Percentiles rank a stretch among this genome's conserved stretches.
Evolutionary conservation across 2,113 vertebrate species (phyloP).

Genomic region (Caretta caretta): DNA sequence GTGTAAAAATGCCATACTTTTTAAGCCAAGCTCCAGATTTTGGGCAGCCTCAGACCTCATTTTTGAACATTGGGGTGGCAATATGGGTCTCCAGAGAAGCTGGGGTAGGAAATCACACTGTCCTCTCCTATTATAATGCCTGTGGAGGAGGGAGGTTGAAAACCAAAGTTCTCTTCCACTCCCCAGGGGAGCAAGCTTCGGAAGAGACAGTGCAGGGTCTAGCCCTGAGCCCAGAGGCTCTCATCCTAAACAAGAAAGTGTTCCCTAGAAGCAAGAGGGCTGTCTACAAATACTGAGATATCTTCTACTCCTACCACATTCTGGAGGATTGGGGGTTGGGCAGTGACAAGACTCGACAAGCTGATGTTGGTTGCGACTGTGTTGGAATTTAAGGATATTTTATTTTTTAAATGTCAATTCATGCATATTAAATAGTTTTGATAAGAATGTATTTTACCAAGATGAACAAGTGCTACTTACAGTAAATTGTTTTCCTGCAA

Average conservation of each 20-base stretch:
- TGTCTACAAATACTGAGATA: not conserved
- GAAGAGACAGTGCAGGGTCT: not conserved
- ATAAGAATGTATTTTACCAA: not conserved
- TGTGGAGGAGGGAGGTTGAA: not conserved
- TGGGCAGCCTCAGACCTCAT: not conserved
- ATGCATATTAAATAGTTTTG: not conserved
- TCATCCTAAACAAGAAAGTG: not conserved
- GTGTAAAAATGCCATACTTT: not conserved
- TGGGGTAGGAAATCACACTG: not conserved
- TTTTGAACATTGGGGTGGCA: not conserved
- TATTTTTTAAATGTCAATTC: not conserved
- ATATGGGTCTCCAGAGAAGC: not conserved
- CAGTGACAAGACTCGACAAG: not conserved
- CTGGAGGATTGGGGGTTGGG: not conserved
- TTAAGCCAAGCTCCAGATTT: not conserved
- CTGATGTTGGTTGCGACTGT: not conserved
- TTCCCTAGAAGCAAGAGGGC: not conserved
- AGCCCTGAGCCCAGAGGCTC: not conserved
- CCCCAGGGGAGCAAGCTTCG: not conserved
- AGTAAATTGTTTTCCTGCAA: constrained; percentile 37
- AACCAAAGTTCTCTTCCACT: not conserved
- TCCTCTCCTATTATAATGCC: not conserved
- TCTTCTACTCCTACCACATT: not conserved
- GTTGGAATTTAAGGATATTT: not conserved
- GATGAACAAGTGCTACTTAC: not conserved